Evolutionary conservation across 2,797 vertebrate genomes (phyloP), one percentile per base, ranked within the genome.

Genomic region (Halcyon badia): DNA sequence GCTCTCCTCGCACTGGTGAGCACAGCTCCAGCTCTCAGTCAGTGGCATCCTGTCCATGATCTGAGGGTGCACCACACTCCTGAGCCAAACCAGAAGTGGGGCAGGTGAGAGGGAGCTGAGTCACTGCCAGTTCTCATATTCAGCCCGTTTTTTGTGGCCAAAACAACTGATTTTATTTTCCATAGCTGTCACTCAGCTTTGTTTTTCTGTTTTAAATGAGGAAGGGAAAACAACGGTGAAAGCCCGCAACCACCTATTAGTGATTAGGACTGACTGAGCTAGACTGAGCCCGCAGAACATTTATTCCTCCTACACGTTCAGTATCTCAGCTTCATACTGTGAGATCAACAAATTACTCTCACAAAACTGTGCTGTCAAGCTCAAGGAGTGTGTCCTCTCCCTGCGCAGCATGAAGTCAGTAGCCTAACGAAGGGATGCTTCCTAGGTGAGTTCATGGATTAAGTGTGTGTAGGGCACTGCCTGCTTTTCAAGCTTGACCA

Each of bases 291-390:
- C 80, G 79, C 73, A 81, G 91, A 95, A 89, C 85, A 77, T 95
- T 95, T 90, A 93, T 96, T 94, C 94, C 95, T 97, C 95, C 97
- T 79, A 96, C 95, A 76, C 62, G 31, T 61, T 72, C 83, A 64
- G 77, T 83, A 94, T 81, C 66, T 94, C 79, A 83, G 82, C 82
- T 76, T 75, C 10, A 8, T 44, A 37, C 52, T 79, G 84, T 0
- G 2, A 91, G 70, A 92, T 75, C 76, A 76, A 95, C 93, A 95
- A 81, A 71, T 83, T 42, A 46, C 72, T 94, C 41, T 62, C 35
- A 37, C 65, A 57, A 61, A 94, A 78, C 54, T 5, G 25, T 0
- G 1, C 79, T 3, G 10, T 58, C 66, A 57, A 42, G 61, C 33
- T 71, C 0, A 0, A 79, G 68, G 71, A 42, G 64, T 18, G 65